phyloP scores from a whole-genome alignment of 2,113 vertebrate species.

The Anguilla rostrata region DNA sequence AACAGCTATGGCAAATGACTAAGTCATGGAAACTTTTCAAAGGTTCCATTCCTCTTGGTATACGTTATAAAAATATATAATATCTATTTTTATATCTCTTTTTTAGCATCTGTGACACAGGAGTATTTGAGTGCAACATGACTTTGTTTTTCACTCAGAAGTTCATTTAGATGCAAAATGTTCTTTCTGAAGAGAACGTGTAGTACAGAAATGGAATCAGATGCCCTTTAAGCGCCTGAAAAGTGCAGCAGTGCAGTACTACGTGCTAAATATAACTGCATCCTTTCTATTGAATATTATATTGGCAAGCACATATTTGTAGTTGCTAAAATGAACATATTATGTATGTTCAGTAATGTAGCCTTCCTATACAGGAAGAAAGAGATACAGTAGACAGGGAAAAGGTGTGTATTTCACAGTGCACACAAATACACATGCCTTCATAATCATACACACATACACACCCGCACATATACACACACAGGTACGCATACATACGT shows the following conservation, averaged over 20 bases:
- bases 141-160: background rate
- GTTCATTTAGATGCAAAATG: no score
- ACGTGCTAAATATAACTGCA: background rate
- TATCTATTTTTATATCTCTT: no score
- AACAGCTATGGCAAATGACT: background rate
- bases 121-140: no score
- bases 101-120: no score
- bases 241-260: background rate
- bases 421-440: slow-evolving; percentile 1
- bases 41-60: background rate
- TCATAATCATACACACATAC: slow-evolving; percentile 32
- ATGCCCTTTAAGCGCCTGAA: no score
- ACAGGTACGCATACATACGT: slow-evolving; percentile 8
- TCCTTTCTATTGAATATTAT: background rate
- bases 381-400: no score
- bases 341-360: background rate
- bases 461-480: background rate
- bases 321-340: background rate
- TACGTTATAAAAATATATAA: background rate
- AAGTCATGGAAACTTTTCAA: background rate
- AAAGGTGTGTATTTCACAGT: no score
- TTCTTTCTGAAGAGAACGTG: no score
- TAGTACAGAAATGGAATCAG: no score
- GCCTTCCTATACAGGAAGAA: no score
- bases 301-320: background rate